Base-by-base conservation (phyloP, 2,113 vertebrate genomes). In the Xenopus laevis region DNA sequence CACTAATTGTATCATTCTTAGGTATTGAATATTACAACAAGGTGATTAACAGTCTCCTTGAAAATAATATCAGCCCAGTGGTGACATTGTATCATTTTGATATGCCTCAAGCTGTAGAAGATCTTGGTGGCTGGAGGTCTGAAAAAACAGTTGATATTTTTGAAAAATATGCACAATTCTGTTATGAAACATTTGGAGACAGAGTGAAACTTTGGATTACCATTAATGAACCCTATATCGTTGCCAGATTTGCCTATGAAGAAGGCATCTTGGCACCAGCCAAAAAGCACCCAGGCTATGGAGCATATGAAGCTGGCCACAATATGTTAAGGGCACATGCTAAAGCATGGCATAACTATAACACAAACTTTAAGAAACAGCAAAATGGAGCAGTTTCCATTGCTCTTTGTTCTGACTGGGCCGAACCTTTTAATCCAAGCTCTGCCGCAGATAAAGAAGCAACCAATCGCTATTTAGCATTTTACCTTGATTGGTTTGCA, bases 121-220 rank as follows among this genome's bases (percentile, higher is more conserved):
- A 89, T 46, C 72, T 72, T 78, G 89, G 90, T 7, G 91, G 86
- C 10, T 94, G 90, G 87, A 83, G 83, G 65, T 90, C 84, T 21
- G 65, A 84, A 7, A 74, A 72, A 1, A 87, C 88, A 7, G 80
- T 78, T 9, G 67, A 84, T 16, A 12, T 65, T 17, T 95, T 95
- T 59, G 78, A 94, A 68, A 82, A 68, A 65, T 90, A 93, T 9
- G 90, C 90, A 44, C 81, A 59, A 55, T 91, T 93, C 83, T 95
- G 91, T 71, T 95, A 95, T 85, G 79, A 81, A 68, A 90, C 80
- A 0, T 95, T 94, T 73, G 92, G 91, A 13, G 87, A 93, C 79
- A 71, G 85, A 4, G 84, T 93, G 57, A 93, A 91, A 80, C 82
- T 90, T 2, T 95, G 94, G 94, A 81, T 94, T 78, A 92, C 92